Base-by-base conservation (phyloP, 2,888 invertebrate genomes). In the Crocallis elinguaria region DNA sequence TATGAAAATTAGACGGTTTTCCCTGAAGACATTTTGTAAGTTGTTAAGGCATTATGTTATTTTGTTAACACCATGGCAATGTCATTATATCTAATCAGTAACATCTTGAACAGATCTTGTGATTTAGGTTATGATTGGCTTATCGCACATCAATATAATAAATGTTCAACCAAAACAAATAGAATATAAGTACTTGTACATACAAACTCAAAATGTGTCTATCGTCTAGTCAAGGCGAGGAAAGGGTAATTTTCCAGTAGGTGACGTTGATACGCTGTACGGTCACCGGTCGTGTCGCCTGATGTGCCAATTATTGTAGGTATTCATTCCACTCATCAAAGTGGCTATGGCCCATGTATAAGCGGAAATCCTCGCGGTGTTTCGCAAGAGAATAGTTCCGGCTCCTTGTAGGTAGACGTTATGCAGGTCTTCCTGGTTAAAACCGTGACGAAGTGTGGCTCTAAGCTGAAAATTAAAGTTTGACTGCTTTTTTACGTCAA, bases 371-470 rank as follows among this genome's bases (percentile, higher is more conserved):
- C 71, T 67, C 67, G n/a, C n/a, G 60, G 54, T 41, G 21, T 50
- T 37, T 66, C 67, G 62, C 54, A 63, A 71, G 64, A 57, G 66
- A 71, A 49, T 66, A 71, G 67, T 67, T 68, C 70, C 57, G 48
- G 61, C 46, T 39, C 46, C 46, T 23, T 9, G 25, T 17, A 8
- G 12, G 3, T 32, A 19, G 13, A 42, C 36, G 29, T n/a, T n/a
- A n/a, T n/a, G n/a, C 9, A 33, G 38, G 61, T 61, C 63, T 66
- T 61, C 53, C 62, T 63, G 1, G 7, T 14, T 13, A 32, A 6
- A 23, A 13, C 5, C 25, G n/a, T 9, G 25, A 16, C 25, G 3
- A 2, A 25, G 2, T 9, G 25, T 25, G n/a, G 2, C 9, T n/a
- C 2, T n/a, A 1, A n/a, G 25, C 8, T 3, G 23, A 23, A 23